A percentile compares a stretch with the other conserved stretches of the same genome.
Conservation (phyloP, 2,797 vertebrate genomes). For the Acrossocheilus fasciatus region DNA sequence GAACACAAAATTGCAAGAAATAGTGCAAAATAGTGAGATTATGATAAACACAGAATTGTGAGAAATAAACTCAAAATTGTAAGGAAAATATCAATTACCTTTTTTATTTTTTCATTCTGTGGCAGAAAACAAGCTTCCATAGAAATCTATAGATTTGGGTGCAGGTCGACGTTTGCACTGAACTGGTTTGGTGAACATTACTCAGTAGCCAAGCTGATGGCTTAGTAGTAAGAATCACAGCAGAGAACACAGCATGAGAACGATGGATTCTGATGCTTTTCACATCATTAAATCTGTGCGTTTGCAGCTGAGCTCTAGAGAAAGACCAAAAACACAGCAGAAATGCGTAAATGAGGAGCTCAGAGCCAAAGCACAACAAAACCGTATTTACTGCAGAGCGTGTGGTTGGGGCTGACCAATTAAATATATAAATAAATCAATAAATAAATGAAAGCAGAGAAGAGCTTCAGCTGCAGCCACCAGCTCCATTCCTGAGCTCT, state of each 20-base stretch:
- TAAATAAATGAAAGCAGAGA: not conserved
- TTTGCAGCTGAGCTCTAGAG: not conserved
- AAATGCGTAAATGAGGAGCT: not conserved
- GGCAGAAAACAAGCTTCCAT: no score
- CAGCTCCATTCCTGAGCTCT: not conserved
- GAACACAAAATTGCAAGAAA: no score
- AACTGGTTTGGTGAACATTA: no score
- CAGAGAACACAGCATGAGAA: not conserved
- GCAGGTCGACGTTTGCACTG: no score
- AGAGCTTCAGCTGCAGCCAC: not conserved
- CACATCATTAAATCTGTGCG: not conserved
- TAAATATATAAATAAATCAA: constrained; percentile 3
- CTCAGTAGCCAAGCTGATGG: not conserved
- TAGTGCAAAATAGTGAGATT: no score
- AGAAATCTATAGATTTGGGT: no score
- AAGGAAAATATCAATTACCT: no score
- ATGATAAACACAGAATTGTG: no score
- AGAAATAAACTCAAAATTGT: no score
- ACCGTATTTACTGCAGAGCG: not conserved
- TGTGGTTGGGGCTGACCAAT: not conserved
- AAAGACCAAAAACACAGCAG: not conserved
- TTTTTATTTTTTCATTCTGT: no score
- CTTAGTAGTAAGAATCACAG: not conserved
- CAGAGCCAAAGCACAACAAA: constrained; percentile 5
- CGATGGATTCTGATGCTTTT: not conserved